Percentiles rank a stretch among this genome's conserved stretches.
Conservation (phyloP, 1,140 invertebrate species). For the Lerema accius region DNA sequence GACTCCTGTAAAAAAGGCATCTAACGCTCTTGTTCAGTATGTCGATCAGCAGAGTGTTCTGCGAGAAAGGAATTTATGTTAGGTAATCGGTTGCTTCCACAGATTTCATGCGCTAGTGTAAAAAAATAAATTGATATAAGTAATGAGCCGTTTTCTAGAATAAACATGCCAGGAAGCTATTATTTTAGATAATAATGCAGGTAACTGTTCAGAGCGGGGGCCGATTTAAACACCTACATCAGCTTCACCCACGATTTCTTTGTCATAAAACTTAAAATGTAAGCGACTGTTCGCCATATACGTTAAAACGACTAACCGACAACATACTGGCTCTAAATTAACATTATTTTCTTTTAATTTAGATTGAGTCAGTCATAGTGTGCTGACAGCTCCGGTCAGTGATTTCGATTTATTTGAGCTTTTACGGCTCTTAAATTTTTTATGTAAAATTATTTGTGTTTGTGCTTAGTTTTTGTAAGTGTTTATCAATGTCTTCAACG, state of each 20-base stretch:
- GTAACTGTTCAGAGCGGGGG: constrained; percentile 45
- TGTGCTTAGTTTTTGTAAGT: constrained; percentile 31
- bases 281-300: constrained; percentile 56
- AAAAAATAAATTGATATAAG: constrained; percentile 7
- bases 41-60: too few relatives aligned
- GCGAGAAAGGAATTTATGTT: too few relatives aligned
- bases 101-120: too few relatives aligned
- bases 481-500: constrained; percentile 67
- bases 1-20: too few relatives aligned
- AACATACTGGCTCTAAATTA: constrained; percentile 54
- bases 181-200: constrained; percentile 46
- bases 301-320: constrained; percentile 27
- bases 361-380: constrained; percentile 26
- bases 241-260: constrained; percentile 59
- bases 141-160: constrained; percentile 13
- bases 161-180: constrained; percentile 41
- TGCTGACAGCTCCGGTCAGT: constrained; percentile 18
- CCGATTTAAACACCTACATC: constrained; percentile 59
- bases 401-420: constrained; percentile 28
- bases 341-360: constrained; percentile 39
- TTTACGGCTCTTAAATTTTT: constrained; percentile 41
- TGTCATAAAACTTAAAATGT: constrained; percentile 60
- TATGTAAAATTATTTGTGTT: constrained; percentile 44
- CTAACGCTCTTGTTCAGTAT: too few relatives aligned
- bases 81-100: too few relatives aligned